Percentiles rank a stretch among this genome's conserved stretches.
phyloP scores from a whole-genome alignment of 2,113 vertebrate species.

The Sprattus sprattus region DNA sequence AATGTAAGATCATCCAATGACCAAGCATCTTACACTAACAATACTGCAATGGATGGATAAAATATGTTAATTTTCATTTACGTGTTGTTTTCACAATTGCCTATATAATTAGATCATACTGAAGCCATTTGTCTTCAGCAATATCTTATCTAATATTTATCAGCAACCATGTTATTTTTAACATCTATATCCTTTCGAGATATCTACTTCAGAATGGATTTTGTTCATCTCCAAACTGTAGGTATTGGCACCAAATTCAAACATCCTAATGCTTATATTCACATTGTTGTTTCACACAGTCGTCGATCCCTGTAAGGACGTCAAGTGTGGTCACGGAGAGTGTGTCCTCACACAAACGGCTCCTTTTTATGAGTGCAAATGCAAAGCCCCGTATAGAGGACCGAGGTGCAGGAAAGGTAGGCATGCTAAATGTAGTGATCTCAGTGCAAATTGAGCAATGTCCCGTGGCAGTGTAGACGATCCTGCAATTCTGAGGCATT shows the following conservation, averaged over 20 bases:
- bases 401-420: constrained; percentile 62
- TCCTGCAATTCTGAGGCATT: background rate
- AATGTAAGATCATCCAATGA: constrained; percentile 39
- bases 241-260: too few relatives aligned
- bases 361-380: constrained; percentile 64
- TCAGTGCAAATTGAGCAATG: background rate
- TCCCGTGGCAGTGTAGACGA: background rate
- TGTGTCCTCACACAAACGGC: constrained; percentile 47
- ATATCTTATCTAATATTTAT: background rate
- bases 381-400: constrained; percentile 47
- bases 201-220: too few relatives aligned
- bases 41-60: too few relatives aligned
- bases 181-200: constrained; percentile 20
- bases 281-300: too few relatives aligned
- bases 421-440: background rate
- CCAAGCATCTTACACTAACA: background rate
- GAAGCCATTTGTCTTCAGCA: background rate
- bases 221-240: too few relatives aligned
- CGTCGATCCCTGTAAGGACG: constrained; percentile 52
- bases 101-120: background rate
- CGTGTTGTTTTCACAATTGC: background rate
- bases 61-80: too few relatives aligned
- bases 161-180: too few relatives aligned
- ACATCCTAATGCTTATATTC: too few relatives aligned
- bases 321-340: constrained; percentile 57